Conservation (phyloP, 2,888 invertebrate species). For the Orthonychiurus folsomi region DNA sequence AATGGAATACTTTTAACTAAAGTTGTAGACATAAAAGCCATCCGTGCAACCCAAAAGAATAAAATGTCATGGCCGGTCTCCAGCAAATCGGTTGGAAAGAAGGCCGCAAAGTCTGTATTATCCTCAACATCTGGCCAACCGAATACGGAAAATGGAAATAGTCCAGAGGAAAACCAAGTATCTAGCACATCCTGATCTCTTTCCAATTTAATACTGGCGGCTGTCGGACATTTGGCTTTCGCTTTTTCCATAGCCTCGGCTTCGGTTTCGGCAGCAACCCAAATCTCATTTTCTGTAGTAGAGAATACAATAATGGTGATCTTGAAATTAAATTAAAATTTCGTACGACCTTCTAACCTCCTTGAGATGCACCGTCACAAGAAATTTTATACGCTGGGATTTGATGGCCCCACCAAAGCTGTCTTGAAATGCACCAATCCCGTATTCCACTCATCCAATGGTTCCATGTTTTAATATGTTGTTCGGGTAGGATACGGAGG, state of each 20-base stretch:
- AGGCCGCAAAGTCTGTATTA: slow-evolving; percentile 60
- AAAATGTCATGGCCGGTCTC: slow-evolving; percentile 97
- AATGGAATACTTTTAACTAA: slow-evolving; percentile 88
- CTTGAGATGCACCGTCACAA: slow-evolving; percentile 11
- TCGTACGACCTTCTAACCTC: slow-evolving; percentile 5
- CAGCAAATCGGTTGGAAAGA: slow-evolving; percentile 83
- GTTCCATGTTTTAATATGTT: slow-evolving; percentile 86
- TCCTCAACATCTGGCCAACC: slow-evolving; percentile 82
- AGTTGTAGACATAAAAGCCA: slow-evolving; percentile 94
- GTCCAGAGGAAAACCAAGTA: slow-evolving; percentile 97
- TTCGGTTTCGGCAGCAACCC: slow-evolving; percentile 45
- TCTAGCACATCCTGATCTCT: slow-evolving; percentile 95
- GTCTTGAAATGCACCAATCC: slow-evolving; percentile 98
- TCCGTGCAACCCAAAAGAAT: slow-evolving; percentile 99
- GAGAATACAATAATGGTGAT: neutral
- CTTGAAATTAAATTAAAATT: neutral
- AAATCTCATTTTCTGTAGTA: slow-evolving; percentile 22
- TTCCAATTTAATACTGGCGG: slow-evolving; percentile 49
- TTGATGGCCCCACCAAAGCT: slow-evolving; percentile 99
- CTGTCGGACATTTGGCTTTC: slow-evolving; percentile 53
- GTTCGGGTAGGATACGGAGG: slow-evolving; percentile 80
- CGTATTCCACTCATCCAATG: slow-evolving; percentile 92
- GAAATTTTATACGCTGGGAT: slow-evolving; percentile 85
- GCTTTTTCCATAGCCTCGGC: slow-evolving; percentile 75
- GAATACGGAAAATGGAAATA: slow-evolving; percentile 92